Base-by-base conservation (phyloP, 2,113 vertebrate species). In the Ctenomys sociabilis region DNA sequence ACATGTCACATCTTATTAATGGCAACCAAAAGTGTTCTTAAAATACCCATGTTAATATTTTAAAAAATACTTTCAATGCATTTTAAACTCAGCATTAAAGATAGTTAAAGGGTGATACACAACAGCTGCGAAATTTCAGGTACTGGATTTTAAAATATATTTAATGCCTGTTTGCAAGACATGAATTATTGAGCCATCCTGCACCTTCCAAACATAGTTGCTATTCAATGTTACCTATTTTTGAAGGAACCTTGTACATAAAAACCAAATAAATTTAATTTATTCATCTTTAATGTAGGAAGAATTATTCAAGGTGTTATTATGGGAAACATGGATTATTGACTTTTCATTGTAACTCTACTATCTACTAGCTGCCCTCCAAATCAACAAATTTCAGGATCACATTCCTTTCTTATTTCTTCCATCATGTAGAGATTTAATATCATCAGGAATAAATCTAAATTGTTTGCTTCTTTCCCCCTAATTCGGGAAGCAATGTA, bases 371-470 rank as follows among this genome's bases (percentile, higher is more conserved):
- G 95, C 93, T 78, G 83, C 87, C 96, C 95, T 98, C 68, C 98
- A 83, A 95, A 98, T 96, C 93, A 97, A 83, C 92, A 97, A 66
- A 97, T 97, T 98, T 97, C 85, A 95, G 94, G 78, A 96, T 97
- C 96, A 87, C 86, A 90, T 96, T 98, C 95, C 95, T 97, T 93
- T 92, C 96, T 98, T 72, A 86, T 98, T 98, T 98, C 95, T 96
- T 98, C 97, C 98, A 98, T 98, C 97, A 97, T 97, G 95, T 97
- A 96, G 96, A 97, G 98, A 98, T 98, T 98, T 98, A 98, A 98
- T 98, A 98, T 98, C 97, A 97, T 97, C 97, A 95, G 98, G 98
- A 98, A 98, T 98, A 98, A 98, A 98, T 99, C 98, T 98, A 98
- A 98, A 98, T 98, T 98, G 98, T 98, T 98, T 98, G 97, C 98